phyloP scores from a whole-genome alignment of 2,113 vertebrate species.

The Dipodomys stephensi region DNA sequence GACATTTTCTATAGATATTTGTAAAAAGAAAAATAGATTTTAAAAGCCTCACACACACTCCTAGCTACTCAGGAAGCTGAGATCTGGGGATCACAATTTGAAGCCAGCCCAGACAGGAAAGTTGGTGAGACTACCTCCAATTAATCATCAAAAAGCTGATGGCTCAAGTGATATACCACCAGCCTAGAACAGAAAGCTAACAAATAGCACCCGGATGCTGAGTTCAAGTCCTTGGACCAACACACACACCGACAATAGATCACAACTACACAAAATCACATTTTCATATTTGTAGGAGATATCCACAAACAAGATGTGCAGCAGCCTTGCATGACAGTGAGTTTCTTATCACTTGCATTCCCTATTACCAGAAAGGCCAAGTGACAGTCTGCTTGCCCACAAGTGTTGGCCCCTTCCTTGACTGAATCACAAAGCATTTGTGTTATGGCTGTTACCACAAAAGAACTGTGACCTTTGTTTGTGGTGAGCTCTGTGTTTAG shows the following conservation, averaged over 20 bases:
- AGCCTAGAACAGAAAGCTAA: too few relatives aligned
- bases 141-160: too few relatives aligned
- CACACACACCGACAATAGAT: not conserved
- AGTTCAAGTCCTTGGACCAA: too few relatives aligned
- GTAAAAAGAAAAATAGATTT: conserved; percentile 21
- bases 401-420: not conserved
- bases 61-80: too few relatives aligned
- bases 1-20: not conserved
- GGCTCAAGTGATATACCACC: too few relatives aligned
- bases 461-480: not conserved
- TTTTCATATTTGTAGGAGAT: not conserved
- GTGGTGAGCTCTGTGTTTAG: not conserved
- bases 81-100: too few relatives aligned
- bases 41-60: too few relatives aligned
- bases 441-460: not conserved
- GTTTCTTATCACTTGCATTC: not conserved
- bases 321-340: not conserved
- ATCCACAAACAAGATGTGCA: not conserved
- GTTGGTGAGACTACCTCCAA: too few relatives aligned
- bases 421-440: not conserved
- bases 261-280: not conserved
- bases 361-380: not conserved
- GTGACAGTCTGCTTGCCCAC: too few relatives aligned
- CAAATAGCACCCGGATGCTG: too few relatives aligned
- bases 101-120: too few relatives aligned